A percentile compares a stretch with the other conserved stretches of the same genome.
These are phyloP conservation scores for Heliocidaris erythrogramma DNA, from an alignment of 35 echinoderm and acorn worm species.

Conservation along the genomic window DNA sequence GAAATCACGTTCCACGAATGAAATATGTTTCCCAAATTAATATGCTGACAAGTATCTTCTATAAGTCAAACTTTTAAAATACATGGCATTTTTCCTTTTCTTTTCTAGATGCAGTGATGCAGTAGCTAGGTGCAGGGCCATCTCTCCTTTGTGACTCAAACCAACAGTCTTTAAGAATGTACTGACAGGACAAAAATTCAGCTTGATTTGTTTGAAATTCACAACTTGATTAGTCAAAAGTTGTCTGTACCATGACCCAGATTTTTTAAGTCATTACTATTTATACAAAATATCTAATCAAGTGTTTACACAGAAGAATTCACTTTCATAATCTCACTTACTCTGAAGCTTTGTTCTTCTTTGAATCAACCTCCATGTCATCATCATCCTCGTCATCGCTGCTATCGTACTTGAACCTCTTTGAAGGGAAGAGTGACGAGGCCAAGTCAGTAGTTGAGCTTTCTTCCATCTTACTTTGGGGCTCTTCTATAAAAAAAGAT, in stretches of 20 bases:
- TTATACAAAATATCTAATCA: not conserved
- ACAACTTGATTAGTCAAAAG: not conserved
- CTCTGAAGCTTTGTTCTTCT: not conserved
- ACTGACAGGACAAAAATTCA: not conserved
- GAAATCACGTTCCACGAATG: too few relatives aligned
- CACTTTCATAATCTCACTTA: not conserved
- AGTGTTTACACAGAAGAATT: not conserved
- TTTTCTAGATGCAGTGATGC: too few relatives aligned
- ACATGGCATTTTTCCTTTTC: too few relatives aligned
- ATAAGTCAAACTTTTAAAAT: too few relatives aligned
- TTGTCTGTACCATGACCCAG: not conserved
- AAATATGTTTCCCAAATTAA: too few relatives aligned
- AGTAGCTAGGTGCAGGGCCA: too few relatives aligned
- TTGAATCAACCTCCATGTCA: conserved; percentile 24
- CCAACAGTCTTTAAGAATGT: too few relatives aligned
- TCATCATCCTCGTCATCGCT: conserved; percentile 65
- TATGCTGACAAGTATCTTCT: too few relatives aligned
- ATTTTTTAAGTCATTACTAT: not conserved
- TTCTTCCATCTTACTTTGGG: not conserved
- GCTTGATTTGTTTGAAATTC: not conserved
- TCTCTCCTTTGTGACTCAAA: too few relatives aligned
- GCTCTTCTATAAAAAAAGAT: not conserved
- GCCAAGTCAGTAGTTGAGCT: not conserved
- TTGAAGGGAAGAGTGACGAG: conserved; percentile 21
- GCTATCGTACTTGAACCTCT: conserved; percentile 57